Evolutionary conservation across 2,113 vertebrate genomes (phyloP).

Genomic region (Ceyx melanurus): DNA sequence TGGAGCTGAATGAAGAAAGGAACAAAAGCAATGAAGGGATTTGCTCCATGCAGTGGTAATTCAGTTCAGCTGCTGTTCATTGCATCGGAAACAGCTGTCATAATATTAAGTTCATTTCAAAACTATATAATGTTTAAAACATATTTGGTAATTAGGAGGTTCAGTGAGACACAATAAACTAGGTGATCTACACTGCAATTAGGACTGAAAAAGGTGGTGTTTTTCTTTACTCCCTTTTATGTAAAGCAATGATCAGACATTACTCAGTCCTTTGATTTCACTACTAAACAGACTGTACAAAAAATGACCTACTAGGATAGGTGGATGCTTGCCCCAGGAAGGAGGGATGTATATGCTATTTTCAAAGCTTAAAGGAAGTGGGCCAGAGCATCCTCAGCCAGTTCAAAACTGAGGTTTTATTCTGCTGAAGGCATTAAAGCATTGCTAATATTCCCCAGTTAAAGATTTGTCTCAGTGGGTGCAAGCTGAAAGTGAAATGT

Average conservation of each 20-base stretch:
- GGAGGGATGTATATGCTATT: not conserved
- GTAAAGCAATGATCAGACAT: not conserved
- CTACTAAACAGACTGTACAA: not conserved
- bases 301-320: not conserved
- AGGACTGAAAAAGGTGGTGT: slow-evolving; percentile 33
- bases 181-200: slow-evolving; percentile 69
- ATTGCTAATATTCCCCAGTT: not conserved
- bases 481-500: not conserved
- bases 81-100: slow-evolving; percentile 64
- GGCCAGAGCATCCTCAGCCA: not conserved
- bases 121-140: slow-evolving; percentile 64
- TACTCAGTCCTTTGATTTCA: not conserved
- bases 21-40: not conserved
- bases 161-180: slow-evolving; percentile 47
- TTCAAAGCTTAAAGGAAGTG: not conserved
- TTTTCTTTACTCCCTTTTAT: not conserved
- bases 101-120: slow-evolving; percentile 64
- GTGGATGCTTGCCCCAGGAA: not conserved
- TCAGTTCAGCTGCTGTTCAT: slow-evolving; percentile 37
- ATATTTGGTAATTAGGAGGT: slow-evolving; percentile 59
- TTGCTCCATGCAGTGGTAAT: not conserved
- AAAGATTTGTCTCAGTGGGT: not conserved
- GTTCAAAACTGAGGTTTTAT: not conserved
- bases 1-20: not conserved
- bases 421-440: not conserved